A percentile compares a stretch with the other conserved stretches of the same genome.
Conservation (phyloP, 2,888 invertebrate species). For the Tetrapedia diversipes region DNA sequence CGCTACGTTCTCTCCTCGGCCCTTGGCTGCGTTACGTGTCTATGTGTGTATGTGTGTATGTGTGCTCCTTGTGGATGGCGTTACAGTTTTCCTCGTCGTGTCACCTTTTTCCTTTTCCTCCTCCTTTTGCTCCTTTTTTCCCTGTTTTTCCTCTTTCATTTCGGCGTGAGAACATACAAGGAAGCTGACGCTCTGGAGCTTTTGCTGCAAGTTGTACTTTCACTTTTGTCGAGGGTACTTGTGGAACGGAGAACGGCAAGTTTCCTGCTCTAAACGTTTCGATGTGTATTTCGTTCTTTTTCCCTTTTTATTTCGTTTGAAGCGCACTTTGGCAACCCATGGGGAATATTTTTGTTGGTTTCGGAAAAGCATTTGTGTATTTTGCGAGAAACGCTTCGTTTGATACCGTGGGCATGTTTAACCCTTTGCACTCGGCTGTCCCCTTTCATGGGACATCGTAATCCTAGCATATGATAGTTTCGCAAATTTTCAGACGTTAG, state of each 20-base stretch:
- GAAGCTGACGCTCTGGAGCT: neutral
- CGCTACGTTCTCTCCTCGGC: neutral
- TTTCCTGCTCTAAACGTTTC: neutral
- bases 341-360: neutral
- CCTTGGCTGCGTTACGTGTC: neutral
- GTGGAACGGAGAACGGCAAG: slow-evolving; percentile 11
- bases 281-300: no score
- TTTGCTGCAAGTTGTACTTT: no score
- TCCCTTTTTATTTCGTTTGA: no score
- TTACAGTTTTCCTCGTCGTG: neutral
- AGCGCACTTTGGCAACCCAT: neutral
- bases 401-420: no score
- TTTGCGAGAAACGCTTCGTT: no score
- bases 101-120: neutral
- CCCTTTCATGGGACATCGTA: no score
- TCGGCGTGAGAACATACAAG: neutral
- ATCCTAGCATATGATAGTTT: no score
- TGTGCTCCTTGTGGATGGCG: neutral
- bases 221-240: neutral
- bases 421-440: no score
- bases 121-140: neutral
- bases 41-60: no score
- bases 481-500: no score
- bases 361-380: no score
- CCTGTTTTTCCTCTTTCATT: neutral